phyloP scores from a whole-genome alignment of 2,888 invertebrate species.

The Drosophila seclusa region DNA sequence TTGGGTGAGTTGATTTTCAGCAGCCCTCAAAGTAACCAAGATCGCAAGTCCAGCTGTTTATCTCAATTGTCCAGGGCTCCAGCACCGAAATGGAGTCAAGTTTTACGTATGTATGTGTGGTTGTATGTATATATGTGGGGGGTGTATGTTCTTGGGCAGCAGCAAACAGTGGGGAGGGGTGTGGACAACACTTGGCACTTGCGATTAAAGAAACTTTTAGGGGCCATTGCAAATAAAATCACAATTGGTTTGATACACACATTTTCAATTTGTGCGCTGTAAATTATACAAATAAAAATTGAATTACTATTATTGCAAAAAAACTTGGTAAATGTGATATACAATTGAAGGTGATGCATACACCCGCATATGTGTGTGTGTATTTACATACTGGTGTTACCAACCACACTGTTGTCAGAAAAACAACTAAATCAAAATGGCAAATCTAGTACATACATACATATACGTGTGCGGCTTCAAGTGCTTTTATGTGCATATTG shows the following conservation, averaged over 20 bases:
- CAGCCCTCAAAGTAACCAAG: conserved; percentile 64
- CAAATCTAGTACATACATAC: not conserved
- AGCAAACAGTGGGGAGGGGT: conserved; percentile 7
- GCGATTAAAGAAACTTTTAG: conserved; percentile 69
- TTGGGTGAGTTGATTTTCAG: conserved; percentile 76
- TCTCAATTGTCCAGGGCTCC: conserved; percentile 23
- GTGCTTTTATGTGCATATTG: not conserved
- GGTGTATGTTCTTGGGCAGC: not conserved
- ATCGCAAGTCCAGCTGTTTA: conserved; percentile 58
- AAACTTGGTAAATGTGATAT: conserved; percentile 31
- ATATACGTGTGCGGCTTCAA: not conserved
- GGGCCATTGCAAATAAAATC: conserved; percentile 81
- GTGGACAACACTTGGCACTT: conserved; percentile 62
- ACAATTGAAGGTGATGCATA: conserved; percentile 31
- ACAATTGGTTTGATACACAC: conserved; percentile 76
- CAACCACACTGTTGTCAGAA: not conserved
- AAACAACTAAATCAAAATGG: conserved; percentile 1
- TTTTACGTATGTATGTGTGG: not conserved
- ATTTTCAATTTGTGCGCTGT: conserved; percentile 76
- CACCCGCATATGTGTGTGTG: conserved; percentile 2
- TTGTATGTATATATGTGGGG: not conserved
- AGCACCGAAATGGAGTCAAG: conserved; percentile 4
- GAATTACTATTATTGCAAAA: conserved; percentile 65
- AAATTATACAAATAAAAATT: conserved; percentile 77
- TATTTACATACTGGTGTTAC: not conserved